Base-by-base conservation (phyloP, 2,888 invertebrate genomes). In the Cheilosia vulpina region DNA sequence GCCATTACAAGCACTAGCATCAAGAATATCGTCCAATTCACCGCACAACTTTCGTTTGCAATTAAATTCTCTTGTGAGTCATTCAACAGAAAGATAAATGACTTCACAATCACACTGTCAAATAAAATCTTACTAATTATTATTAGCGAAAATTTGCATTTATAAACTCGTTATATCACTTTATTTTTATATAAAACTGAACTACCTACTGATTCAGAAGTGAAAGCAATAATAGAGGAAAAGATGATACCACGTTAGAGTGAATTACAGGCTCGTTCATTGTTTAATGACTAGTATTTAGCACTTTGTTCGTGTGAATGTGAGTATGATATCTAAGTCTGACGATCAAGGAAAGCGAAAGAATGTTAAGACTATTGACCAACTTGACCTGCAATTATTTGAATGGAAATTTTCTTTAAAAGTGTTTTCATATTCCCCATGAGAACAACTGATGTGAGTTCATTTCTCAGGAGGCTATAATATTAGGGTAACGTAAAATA, bases 111-210 rank as follows among this genome's bases (percentile, higher is more conserved):
- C 13, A 57, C 13, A 27, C 50, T 50, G 41, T 45, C 45, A 68
- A 68, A 57, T 31, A 31, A 34, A 31, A 68, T 57, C 19, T 43
- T 0, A 43, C 43, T 55, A 68, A 43, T 68, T 43, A 17, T 57
- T 55, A 55, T 52, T 52, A 24, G 34, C 15, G 19, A 52, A 68
- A 27, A 68, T 68, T 57, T 57, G 45, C 68, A 68, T 57, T 68
- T 31, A 15, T 31, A 68, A 47, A 45, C 17, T 45, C 5, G 17
- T 24, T 19, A 31, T 9, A 38, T 52, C 38, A 19, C 4, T 27
- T 19, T 47, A 13, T 47, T 11, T 19, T 6, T 13, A 43, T 27
- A n/a, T 31, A 27, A 19, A 19, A 31, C 0, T 9, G 13, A 31
- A 15, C 2, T 17, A 21, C 27, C 2, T 17, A 21, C 27, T 43